Conservation (phyloP, 2,113 vertebrate genomes). For the Lutjanus erythropterus region DNA sequence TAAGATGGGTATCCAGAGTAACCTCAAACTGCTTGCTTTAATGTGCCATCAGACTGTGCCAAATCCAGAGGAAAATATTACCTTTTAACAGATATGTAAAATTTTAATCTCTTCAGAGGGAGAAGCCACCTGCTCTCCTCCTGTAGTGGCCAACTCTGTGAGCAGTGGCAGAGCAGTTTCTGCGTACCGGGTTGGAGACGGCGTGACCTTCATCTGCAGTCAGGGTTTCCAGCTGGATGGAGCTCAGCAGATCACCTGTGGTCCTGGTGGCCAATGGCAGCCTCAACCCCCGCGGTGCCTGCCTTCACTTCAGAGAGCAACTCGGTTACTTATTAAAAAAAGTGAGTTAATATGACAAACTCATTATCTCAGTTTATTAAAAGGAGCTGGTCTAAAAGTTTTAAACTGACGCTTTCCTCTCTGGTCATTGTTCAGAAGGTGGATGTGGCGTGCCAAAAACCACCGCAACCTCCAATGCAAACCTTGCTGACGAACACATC, state of each 20-base stretch:
- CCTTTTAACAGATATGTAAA: background rate
- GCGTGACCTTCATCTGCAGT: conserved; percentile 59
- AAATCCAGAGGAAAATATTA: background rate
- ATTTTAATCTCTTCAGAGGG: conserved; percentile 34
- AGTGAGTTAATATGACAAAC: too few relatives aligned
- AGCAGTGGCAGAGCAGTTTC: background rate
- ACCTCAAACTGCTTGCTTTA: too few relatives aligned
- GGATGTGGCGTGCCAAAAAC: conserved; percentile 46
- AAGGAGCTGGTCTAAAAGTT: background rate
- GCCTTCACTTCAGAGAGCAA: background rate
- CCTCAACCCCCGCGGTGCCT: conserved; percentile 59
- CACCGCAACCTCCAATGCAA: background rate
- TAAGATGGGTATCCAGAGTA: too few relatives aligned
- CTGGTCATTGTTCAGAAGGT: conserved; percentile 21
- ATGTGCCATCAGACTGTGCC: too few relatives aligned
- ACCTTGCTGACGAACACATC: conserved; percentile 46
- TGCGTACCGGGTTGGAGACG: conserved; percentile 32
- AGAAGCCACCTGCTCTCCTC: conserved; percentile 52
- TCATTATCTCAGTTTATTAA: background rate
- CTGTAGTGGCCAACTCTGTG: conserved; percentile 61
- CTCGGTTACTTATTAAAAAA: too few relatives aligned
- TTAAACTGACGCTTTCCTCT: background rate
- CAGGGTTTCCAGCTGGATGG: conserved; percentile 67
- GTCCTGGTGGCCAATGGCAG: conserved; percentile 63
- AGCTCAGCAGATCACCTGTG: conserved; percentile 59